Evolutionary conservation across 1,140 invertebrate species (phyloP), one percentile per base, ranked within the genome.

Genomic region (Drosophila eugracilis): DNA sequence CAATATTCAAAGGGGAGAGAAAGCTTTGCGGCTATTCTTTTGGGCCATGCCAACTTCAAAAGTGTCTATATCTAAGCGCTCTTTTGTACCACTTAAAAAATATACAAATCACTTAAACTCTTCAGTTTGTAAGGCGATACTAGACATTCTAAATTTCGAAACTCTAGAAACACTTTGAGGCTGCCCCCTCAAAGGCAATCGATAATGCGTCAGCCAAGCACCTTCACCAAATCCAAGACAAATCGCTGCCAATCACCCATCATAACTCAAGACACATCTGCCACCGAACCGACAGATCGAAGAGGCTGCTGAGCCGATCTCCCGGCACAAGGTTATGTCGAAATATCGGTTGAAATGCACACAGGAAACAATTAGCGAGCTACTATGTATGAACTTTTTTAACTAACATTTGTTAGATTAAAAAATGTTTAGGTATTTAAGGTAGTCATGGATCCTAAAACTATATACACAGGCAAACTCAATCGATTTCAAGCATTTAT

Each of bases 251-350:
- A 81, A 81, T 81, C 78, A 77, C 67, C 60, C 67, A 81, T 77
- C 78, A 77, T 77, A 77, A 62, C 39, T 84, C 79, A 85, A 84
- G 79, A 73, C 19, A 73, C 70, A 81, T 81, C 78, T 83, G 67
- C 69, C 57, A 50, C 50, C 63, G 58, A 53, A 39, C 45, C 48
- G 62, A 49, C 45, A 50, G 63, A 67, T 67, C 60, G 52, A 28
- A 67, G 57, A 6, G 26, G 36, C 58, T 22, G 26, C 17, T 17
- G 30, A 24, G 54, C 55, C 58, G 63, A 26, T 67, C 63, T 32
- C 28, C 63, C 17, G 21, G 21, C 45, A 50, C 60, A 67, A 67
- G 63, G 63, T 66, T 67, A 52, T 42, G 26, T n/a, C 37, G 37
- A 15, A 36, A 54, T 36, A 58, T 52, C 24, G 54, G 12, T 32